Evolutionary conservation across 2,113 vertebrate species (phyloP).

Genomic region (Sapajus apella): DNA sequence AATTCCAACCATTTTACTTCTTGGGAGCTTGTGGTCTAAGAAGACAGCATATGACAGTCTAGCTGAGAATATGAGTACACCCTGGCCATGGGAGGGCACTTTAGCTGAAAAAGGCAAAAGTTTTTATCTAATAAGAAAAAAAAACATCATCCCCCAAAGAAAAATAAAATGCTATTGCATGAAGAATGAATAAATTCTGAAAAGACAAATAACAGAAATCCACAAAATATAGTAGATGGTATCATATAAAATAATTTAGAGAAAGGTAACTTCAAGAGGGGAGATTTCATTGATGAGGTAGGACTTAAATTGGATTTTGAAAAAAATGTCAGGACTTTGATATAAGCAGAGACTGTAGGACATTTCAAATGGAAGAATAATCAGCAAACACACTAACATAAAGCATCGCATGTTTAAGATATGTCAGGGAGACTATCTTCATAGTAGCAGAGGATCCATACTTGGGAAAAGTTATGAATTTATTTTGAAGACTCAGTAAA

Average conservation of each 20-base stretch:
- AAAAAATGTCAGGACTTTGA: neutral
- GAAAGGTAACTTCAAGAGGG: neutral
- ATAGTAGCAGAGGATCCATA: neutral
- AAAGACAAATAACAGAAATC: neutral
- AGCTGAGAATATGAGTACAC: neutral
- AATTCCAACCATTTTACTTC: neutral
- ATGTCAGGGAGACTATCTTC: neutral
- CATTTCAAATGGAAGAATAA: neutral
- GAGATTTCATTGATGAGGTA: neutral
- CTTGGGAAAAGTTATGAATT: neutral
- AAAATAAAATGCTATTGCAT: neutral
- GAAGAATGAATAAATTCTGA: constrained; percentile 10
- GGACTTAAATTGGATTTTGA: neutral
- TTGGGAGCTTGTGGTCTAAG: neutral
- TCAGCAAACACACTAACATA: neutral
- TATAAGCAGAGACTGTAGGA: neutral
- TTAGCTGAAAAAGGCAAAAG: neutral
- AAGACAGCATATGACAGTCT: neutral
- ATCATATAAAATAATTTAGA: neutral
- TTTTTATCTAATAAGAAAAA: neutral
- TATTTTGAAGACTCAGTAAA: neutral
- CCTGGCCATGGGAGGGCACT: neutral
- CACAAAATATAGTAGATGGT: neutral
- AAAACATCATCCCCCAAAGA: neutral
- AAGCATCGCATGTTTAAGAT: neutral